Base-by-base conservation (phyloP, 2,888 invertebrate genomes). In the Mythimna lalbum region DNA sequence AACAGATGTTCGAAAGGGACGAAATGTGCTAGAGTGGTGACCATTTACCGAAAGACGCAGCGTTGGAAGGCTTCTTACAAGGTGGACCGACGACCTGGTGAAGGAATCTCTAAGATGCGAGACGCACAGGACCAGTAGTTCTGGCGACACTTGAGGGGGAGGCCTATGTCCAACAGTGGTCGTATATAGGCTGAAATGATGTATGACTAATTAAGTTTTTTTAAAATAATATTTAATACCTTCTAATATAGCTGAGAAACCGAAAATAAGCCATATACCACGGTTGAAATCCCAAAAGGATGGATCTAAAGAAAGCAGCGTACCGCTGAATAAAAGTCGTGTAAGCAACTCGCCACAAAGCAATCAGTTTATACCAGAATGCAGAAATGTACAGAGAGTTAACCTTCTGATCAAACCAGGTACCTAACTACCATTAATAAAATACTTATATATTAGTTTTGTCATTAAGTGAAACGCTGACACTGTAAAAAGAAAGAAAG, bases 321-420 rank as follows among this genome's bases (percentile, higher is more conserved):
- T 52, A 14, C 23, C 23, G 21, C 21, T 83, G 59, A 81, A 81
- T n/a, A 59, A 27, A 53, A 39, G 2, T 21, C 65, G 71, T 31
- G 59, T 68, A 31, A 57, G 23, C 9, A 81, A 72, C 55, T 21
- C 3, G 0, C 57, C 36, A 57, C 57, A 21, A 21, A 68, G 67
- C n/a, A 75, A 74, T 21, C 84, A 78, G 47, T 83, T 80, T 27
- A 53, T 73, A n/a, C 75, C 84, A 17, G 85, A 87, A 63, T 63
- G 80, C 14, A 88, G 81, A 56, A 91, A 90, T 74, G 76, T 93
- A 49, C 93, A 93, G 73, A 89, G 89, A 83, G 82, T 93, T 9
- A 90, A 92, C 59, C 67, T 90, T 62, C 74, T 92, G 19, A 86
- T 90, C 6, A 87, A 84, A 78, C 83, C 90, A 87, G 93, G 93